Base-by-base conservation (phyloP, 2,113 vertebrate genomes). In the Hucho hucho region DNA sequence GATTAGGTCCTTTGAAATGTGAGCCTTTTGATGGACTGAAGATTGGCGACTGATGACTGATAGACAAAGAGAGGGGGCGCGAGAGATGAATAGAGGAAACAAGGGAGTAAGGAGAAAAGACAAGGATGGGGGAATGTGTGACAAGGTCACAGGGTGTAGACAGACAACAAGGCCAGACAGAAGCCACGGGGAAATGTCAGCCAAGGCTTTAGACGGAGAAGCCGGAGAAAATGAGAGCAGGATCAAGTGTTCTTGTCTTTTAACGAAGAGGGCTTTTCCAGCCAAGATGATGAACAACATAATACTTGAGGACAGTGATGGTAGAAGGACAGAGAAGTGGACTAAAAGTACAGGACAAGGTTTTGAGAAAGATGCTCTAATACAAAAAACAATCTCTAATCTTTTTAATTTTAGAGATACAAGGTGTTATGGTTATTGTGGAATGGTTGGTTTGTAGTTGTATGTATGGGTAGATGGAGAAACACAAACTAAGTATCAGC, bases 11-110 rank as follows among this genome's bases (percentile, higher is more conserved):
- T 80, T 90, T 88, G 84, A 92, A 92, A 91, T 78, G 25, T 20
- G 74, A 89, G 81, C 77, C 81, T 80, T 90, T 89, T 91, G 91
- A 93, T 86, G 88, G 82, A 82, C 82, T 75, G 68, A 73, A 76
- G 80, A 73, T 71, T 79, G 87, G 74, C 64, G 56, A 87, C 76
- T 79, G 86, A 86, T 80, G 75, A 75, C 53, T 75, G 81, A 85
- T 75, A 86, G 82, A 87, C 76, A 80, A 70, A 37, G 12, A 64
- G 75, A 28, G 69, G 81, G 82, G 78, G 37, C 9, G 37, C 37
- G 37, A 37, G 6, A 43, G 77, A 61, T 59, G 32, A 22, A 24
- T 4, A 68, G 6, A 56, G 11, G 20, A 73, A 70, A 64, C 26
- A 2, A 65, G 47, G 78, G 67, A n/a, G 56, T 6, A 24, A 37